Percentiles rank a stretch among this genome's conserved stretches.
These are phyloP conservation scores for Orthosia incerta DNA, from an alignment of 2,888 invertebrate species.

Conservation along the genomic window DNA sequence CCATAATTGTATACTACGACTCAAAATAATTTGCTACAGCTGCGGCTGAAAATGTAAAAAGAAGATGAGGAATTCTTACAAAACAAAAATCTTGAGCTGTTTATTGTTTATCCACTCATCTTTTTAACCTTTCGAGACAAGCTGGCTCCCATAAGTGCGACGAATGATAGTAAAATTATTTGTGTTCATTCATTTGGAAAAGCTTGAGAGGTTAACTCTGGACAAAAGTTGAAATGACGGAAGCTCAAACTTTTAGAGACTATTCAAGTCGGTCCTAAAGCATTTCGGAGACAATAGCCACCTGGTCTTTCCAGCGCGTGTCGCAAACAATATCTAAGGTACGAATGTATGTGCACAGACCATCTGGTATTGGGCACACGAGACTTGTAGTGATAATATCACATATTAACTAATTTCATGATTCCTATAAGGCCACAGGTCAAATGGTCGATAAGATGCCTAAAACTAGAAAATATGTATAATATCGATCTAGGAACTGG, in stretches of 20 bases:
- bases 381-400: constrained; percentile 45
- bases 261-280: not conserved
- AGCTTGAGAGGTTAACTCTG: not conserved
- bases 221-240: not conserved
- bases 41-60: too few relatives aligned
- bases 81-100: not conserved
- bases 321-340: constrained; percentile 35
- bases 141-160: too few relatives aligned
- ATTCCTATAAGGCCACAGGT: constrained; percentile 24
- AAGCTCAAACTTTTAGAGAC: not conserved
- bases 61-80: too few relatives aligned
- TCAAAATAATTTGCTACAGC: too few relatives aligned
- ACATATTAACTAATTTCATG: constrained; percentile 15
- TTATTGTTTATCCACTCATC: too few relatives aligned
- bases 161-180: not conserved
- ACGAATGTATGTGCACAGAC: constrained; percentile 25
- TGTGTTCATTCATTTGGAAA: too few relatives aligned
- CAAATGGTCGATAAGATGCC: constrained; percentile 1
- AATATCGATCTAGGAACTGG: not conserved
- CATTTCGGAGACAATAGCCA: constrained; percentile 13
- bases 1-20: too few relatives aligned
- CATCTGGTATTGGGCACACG: constrained; percentile 46
- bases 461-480: constrained; percentile 6
- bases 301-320: not conserved
- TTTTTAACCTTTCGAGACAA: not conserved